Evolutionary conservation across 1,140 invertebrate genomes (phyloP).

Genomic region (Coboldia fuscipes): DNA sequence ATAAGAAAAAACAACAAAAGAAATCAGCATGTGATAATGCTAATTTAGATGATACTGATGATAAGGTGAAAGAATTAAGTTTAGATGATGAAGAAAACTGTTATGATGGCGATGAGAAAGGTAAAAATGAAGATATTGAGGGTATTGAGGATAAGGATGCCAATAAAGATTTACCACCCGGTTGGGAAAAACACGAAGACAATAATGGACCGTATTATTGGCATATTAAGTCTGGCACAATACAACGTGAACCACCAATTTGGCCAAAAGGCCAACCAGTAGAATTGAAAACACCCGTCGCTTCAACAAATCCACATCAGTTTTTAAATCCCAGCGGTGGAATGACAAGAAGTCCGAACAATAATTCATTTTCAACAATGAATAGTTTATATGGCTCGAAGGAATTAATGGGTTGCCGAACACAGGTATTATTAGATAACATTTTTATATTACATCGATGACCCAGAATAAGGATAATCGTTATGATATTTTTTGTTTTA

Average conservation of each 20-base stretch:
- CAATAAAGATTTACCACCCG: conserved; percentile 35
- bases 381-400: conserved; percentile 1
- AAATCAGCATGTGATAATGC: conserved; percentile 14
- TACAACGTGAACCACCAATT: conserved; percentile 73
- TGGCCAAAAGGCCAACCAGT: conserved; percentile 20
- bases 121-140: conserved; percentile 8
- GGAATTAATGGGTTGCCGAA: conserved; percentile 21
- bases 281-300: conserved; percentile 21
- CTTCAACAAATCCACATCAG: neutral
- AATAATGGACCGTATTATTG: conserved; percentile 89
- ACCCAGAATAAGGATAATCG: neutral
- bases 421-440: conserved; percentile 4
- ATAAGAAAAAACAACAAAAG: conserved; percentile 29
- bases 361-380: conserved; percentile 3
- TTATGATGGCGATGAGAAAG: conserved; percentile 24
- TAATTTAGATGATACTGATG: conserved; percentile 20
- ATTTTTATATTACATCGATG: neutral
- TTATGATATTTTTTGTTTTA: neutral
- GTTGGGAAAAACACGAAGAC: conserved; percentile 92
- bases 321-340: too few species aligned
- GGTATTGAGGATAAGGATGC: conserved; percentile 12
- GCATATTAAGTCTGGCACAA: conserved; percentile 96
- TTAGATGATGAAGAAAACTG: conserved; percentile 23
- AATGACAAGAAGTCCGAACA: conserved; percentile 3
- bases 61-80: conserved; percentile 20